Evolutionary conservation across 2,113 vertebrate species (phyloP).

Genomic region (Callaeas wilsoni): DNA sequence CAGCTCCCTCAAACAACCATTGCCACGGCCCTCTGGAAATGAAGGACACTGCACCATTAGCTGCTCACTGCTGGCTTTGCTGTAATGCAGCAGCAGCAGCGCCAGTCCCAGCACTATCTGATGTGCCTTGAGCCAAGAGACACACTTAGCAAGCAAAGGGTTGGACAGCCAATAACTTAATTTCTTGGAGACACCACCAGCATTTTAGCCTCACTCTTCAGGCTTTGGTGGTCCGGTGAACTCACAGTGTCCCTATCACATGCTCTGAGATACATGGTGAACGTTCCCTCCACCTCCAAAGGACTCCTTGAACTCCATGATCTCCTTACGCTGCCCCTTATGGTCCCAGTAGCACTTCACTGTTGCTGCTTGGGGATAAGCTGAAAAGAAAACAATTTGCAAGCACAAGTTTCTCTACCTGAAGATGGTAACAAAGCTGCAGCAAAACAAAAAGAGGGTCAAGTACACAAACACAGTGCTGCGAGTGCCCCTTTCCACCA

Average conservation of each 20-base stretch:
- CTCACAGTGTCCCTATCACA: not conserved
- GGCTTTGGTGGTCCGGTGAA: not conserved
- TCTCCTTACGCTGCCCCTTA: not conserved
- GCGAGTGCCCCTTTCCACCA: not conserved
- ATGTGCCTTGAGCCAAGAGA: not conserved
- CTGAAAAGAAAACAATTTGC: not conserved
- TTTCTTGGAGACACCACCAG: not conserved
- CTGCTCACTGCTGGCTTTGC: not conserved
- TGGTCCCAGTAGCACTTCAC: not conserved
- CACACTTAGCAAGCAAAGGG: not conserved
- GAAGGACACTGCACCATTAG: not conserved
- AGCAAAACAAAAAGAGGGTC: not conserved
- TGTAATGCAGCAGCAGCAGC: not conserved
- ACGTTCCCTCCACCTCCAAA: not conserved
- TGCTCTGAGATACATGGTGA: accelerated
- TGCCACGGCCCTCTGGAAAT: accelerated
- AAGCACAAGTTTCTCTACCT: not conserved
- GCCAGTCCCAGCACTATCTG: not conserved
- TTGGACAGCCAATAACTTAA: not conserved
- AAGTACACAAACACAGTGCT: not conserved
- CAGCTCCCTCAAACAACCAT: not conserved
- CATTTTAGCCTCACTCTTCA: not conserved
- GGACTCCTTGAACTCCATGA: not conserved
- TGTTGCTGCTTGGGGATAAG: not conserved
- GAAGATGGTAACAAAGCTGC: not conserved